Base-by-base conservation (phyloP, 2,888 invertebrate species). In the Gasteruption jaculator region DNA sequence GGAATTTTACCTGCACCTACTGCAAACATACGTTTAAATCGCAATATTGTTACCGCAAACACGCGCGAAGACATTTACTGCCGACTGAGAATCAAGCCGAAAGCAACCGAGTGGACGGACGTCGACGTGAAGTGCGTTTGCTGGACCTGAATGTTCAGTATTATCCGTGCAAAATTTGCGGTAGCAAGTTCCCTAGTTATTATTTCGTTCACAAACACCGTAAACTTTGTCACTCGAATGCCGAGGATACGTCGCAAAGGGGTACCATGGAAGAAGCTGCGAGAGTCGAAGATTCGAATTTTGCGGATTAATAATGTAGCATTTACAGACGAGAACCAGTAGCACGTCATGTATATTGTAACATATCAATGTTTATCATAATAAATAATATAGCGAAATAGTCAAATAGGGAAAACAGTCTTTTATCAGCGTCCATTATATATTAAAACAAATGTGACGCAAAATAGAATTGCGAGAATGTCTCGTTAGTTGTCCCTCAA, bases 121-220 rank as follows among this genome's bases (percentile, higher is more conserved):
- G 49, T 26, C 52, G 48, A 32, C 71, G 81, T 5, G 82, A 83
- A 56, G 83, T 83, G 2, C 75, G 80, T 38, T 74, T 82, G 4
- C 65, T 84, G 35, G 85, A 86, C 57, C 79, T 89, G 68, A 84
- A 91, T 60, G 81, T 91, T 0, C 91, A 91, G 68, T 92, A 91
- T 73, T 92, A 91, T 72, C 91, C 92, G 0, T 92, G 92, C 72
- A 92, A 91, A 72, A 90, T 87, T 1, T 92, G 92, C 71, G 91
- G 92, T 14, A 87, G 82, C 57, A 91, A 91, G 69, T 92, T 92
- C 68, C 92, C 92, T 2, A 91, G 90, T 52, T 92, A 92, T 67
- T 92, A 92, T 73, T 92, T 92, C 74, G 91, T 91, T 16, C 91
- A 92, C 68, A 92, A 92, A 63, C 92, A 92, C 66, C 76, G 90